phyloP scores from a whole-genome alignment of 1,140 invertebrate genomes.

The Scaptodrosophila lebanonensis region DNA sequence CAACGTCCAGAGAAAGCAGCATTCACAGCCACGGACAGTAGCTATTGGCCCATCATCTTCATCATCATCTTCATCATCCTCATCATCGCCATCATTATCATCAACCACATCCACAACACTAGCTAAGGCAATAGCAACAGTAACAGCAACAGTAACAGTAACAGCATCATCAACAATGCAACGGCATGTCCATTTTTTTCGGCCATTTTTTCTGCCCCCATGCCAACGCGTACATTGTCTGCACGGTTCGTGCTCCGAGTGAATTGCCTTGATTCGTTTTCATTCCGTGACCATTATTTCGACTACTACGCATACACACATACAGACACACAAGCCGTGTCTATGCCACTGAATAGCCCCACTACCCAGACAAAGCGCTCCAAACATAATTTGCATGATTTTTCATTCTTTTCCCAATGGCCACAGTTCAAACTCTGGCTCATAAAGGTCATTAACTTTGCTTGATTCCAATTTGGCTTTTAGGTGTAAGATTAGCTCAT shows the following conservation, averaged over 20 bases:
- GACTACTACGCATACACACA: slow-evolving; percentile 5
- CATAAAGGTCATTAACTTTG: no score
- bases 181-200: slow-evolving; percentile 21
- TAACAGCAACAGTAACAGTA: not conserved
- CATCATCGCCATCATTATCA: slow-evolving; percentile 24
- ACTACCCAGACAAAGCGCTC: slow-evolving; percentile 25
- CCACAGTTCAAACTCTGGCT: slow-evolving; percentile 25
- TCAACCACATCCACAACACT: slow-evolving; percentile 1
- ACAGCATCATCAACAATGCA: slow-evolving; percentile 32
- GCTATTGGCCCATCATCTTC: slow-evolving; percentile 2
- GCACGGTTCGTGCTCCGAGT: slow-evolving; percentile 3
- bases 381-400: slow-evolving; percentile 71
- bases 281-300: slow-evolving; percentile 57
- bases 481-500: no score
- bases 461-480: no score
- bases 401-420: slow-evolving; percentile 23
- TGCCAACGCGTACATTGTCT: no score
- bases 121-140: slow-evolving; percentile 3
- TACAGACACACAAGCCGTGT: slow-evolving; percentile 2
- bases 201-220: not conserved
- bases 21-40: not conserved
- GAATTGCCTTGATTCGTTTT: slow-evolving; percentile 56
- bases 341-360: slow-evolving; percentile 9
- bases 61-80: slow-evolving; percentile 26
- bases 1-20: slow-evolving; percentile 15